phyloP scores from a whole-genome alignment of 2,888 invertebrate species.

The Sphaerophoria rueppellii region DNA sequence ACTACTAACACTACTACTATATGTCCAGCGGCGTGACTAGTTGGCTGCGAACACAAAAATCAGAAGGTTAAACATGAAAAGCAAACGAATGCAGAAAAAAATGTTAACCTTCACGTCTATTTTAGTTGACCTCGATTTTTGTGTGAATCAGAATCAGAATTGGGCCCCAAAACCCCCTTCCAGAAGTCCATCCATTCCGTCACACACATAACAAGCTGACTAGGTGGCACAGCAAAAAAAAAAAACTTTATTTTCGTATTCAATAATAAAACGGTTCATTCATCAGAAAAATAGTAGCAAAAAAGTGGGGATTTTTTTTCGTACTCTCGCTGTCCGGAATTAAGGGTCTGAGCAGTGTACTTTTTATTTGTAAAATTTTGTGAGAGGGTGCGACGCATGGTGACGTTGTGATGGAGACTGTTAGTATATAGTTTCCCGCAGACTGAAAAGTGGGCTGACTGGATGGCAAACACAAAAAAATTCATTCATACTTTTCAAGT shows the following conservation, averaged over 20 bases:
- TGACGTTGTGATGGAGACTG: constrained; percentile 27
- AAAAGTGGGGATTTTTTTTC: constrained; percentile 55
- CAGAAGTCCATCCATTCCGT: constrained; percentile 52
- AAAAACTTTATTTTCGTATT: constrained; percentile 62
- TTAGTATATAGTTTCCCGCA: constrained; percentile 64
- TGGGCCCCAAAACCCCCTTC: not conserved
- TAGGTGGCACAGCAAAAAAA: constrained; percentile 16
- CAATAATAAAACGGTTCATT: constrained; percentile 72
- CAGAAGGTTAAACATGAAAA: constrained; percentile 1
- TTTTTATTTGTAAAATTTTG: not conserved
- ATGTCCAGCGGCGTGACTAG: constrained; percentile 42
- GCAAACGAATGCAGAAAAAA: constrained; percentile 7
- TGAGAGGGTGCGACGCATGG: constrained; percentile 17
- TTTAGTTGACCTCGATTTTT: constrained; percentile 72
- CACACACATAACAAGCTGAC: constrained; percentile 19
- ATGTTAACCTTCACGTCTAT: constrained; percentile 69
- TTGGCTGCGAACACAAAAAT: constrained; percentile 31
- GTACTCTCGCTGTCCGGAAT: not conserved
- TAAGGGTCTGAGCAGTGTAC: constrained; percentile 48
- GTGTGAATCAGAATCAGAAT: constrained; percentile 63
- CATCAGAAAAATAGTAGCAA: constrained; percentile 61
- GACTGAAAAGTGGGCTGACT: constrained; percentile 61
- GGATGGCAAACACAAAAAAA: constrained; percentile 28
- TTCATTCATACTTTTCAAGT: constrained; percentile 74
- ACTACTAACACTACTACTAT: constrained; percentile 46